phyloP scores from a whole-genome alignment of 2,888 invertebrate species.

The Stenodema calcarata region DNA sequence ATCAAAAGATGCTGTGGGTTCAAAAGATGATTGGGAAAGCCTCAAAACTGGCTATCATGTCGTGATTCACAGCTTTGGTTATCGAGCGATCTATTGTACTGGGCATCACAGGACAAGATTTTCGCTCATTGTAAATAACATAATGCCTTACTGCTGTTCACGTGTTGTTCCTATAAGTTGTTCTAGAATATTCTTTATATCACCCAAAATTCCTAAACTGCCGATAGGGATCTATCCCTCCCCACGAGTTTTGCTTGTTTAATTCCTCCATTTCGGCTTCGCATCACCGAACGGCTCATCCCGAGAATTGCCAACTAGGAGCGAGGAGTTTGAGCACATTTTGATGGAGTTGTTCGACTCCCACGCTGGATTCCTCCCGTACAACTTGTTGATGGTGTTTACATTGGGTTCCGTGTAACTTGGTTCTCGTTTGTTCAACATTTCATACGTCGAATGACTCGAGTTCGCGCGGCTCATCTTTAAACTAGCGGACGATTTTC shows the following conservation, averaged over 20 bases:
- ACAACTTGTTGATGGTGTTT: background rate
- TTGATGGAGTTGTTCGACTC: background rate
- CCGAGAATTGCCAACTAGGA: background rate
- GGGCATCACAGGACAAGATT: no score
- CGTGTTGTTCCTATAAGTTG: no score
- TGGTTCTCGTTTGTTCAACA: background rate
- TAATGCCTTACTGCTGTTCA: no score
- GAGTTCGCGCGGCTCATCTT: no score
- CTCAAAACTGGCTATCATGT: no score
- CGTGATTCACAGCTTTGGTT: no score
- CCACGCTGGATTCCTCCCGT: background rate
- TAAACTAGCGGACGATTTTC: no score
- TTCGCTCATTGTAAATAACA: no score
- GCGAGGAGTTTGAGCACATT: background rate
- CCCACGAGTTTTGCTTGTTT: background rate
- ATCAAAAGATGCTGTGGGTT: no score
- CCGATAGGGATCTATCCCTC: background rate
- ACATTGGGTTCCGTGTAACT: background rate
- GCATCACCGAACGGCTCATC: background rate
- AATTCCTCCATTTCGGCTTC: background rate
- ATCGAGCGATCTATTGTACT: no score
- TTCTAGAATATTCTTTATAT: no score
- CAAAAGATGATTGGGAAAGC: no score
- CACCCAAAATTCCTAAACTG: background rate
- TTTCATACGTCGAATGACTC: background rate